These are phyloP conservation scores for Himalopsyche tibetana DNA, from an alignment of 2,888 invertebrate species.

Conservation along the genomic window DNA sequence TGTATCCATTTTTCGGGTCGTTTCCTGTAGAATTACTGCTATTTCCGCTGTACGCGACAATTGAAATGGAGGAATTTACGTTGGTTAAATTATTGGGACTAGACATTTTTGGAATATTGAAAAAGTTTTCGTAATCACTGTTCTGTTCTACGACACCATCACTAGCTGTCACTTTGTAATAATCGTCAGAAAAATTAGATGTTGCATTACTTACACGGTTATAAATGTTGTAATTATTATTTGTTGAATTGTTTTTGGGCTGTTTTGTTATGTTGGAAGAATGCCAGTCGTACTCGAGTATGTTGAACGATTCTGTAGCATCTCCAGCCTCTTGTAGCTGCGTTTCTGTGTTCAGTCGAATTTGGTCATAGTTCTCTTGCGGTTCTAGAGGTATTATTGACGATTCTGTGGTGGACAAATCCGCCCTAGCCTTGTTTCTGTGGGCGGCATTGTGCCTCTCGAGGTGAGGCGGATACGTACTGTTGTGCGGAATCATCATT, in stretches of 20 bases:
- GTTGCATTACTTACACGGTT: not conserved
- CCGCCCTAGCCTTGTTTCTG: conserved; percentile 9
- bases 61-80: conserved; percentile 60
- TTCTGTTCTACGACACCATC: not conserved
- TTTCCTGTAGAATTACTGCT: conserved; percentile 64
- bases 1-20: conserved; percentile 74
- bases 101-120: not conserved
- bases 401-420: not conserved
- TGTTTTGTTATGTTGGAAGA: not conserved
- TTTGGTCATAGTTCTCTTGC: not conserved
- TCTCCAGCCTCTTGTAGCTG: not conserved
- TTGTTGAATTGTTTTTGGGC: not conserved
- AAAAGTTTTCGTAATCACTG: conserved; percentile 31
- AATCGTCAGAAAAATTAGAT: not conserved
- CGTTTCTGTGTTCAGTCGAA: not conserved
- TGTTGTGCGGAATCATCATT: conserved; percentile 23
- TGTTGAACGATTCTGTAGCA: not conserved
- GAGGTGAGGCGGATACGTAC: not conserved
- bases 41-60: not conserved
- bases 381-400: not conserved
- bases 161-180: conserved; percentile 1
- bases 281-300: conserved; percentile 6
- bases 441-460: conserved; percentile 15
- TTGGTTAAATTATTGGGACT: not conserved
- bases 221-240: not conserved